Base-by-base conservation (phyloP, 1,140 invertebrate genomes). In the Phortica variegata region DNA sequence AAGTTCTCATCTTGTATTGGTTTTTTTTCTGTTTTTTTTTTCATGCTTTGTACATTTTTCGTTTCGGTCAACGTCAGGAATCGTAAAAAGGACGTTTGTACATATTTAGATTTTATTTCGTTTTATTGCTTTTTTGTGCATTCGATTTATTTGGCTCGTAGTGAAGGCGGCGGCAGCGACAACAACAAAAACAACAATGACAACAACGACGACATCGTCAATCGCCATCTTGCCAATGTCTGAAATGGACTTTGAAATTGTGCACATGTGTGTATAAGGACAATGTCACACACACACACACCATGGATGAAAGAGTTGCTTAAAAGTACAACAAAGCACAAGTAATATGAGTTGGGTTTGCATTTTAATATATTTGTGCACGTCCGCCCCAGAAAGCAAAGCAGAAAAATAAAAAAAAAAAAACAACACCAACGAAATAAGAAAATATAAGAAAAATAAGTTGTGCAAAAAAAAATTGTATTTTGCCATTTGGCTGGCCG, bases 121-220 rank as follows among this genome's bases (percentile, higher is more conserved):
- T 68, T 68, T 68, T 68, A 68, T 68, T 68, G 63, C 63, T 63
- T 68, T 68, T 68, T 63, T 68, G 63, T 68, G 63, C 63, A 68
- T 68, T 68, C 63, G 63, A 68, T 68, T 68, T 68, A 68, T 68
- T 68, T 51, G 23, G 5, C 5, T 26, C 10, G 23, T 6, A 10
- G 23, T 6, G 63, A 54, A 61, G 60, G 58, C 63, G 57, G 63
- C 60, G 56, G 46, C 43, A 58, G 68, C 68, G 63, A 56, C n/a
- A n/a, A n/a, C n/a, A n/a, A n/a, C n/a, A n/a, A n/a, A n/a, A n/a
- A n/a, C n/a, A n/a, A n/a, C n/a, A n/a, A n/a, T n/a, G n/a, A n/a
- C n/a, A n/a, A n/a, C n/a, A n/a, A n/a, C n/a, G n/a, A n/a, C n/a
- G n/a, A n/a, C n/a, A n/a, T n/a, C n/a, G n/a, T n/a, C n/a, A n/a